Evolutionary conservation across 2,113 vertebrate genomes (phyloP), one percentile per base, ranked within the genome.

Genomic region (Archilochus colubris): DNA sequence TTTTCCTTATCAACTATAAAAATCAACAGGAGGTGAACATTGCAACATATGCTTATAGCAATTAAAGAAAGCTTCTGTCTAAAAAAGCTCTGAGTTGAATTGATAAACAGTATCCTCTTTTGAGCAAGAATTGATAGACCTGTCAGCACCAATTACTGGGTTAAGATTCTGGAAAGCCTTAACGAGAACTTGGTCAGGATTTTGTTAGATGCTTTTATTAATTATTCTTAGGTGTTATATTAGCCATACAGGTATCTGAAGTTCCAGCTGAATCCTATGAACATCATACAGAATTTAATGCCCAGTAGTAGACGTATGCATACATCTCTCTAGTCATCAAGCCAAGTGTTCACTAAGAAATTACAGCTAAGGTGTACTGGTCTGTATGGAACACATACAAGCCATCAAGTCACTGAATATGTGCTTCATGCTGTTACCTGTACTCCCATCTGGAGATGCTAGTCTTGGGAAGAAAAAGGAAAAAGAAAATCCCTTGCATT

Each of bases 1-100:
- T 33, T 33, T 96, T 91, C 55, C 82, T 61, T 86, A 46, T 61
- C 44, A 95, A 55, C 77, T 85, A 66, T 31, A 25, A 93, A 91
- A 91, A 88, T 94, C 86, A 96, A 73, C 90, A 94, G 86, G 94
- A 96, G 95, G 95, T 90, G 55, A 96, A 80, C 64, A 81, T 19
- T 53, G 48, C 88, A 96, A 95, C 94, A 96, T 94, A 96, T 90
- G 94, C 76, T 96, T 93, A 63, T 1, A 90, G 94, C 82, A 96
- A 88, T 92, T 90, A 93, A 91, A 40, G 82, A 90, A 90, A 93
- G 55, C 73, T 90, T 88, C 94, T 88, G 59, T 81, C 86, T 86
- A 63, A 31, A 27, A 43, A 63, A 83, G 38, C 63, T 94, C 61
- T 2, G 31, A 90, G 82, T 76, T 51, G 61, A 93, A 93, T 58